phyloP scores from a whole-genome alignment of 1,140 invertebrate genomes.

The Argopecten irradians region DNA sequence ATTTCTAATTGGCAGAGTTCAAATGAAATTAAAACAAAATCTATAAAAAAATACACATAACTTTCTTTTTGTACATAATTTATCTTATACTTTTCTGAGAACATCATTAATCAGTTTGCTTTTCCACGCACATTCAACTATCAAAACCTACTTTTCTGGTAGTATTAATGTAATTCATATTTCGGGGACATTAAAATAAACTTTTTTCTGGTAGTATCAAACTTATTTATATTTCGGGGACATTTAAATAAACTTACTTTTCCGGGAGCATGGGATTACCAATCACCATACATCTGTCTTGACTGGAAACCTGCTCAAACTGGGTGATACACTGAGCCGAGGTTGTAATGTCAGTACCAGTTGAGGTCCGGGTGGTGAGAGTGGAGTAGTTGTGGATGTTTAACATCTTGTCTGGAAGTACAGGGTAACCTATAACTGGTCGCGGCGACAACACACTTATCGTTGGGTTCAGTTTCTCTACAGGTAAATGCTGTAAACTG shows the following conservation, averaged over 20 bases:
- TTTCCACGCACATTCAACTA: too few species aligned
- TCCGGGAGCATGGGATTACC: slow-evolving; percentile 64
- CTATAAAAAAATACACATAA: too few species aligned
- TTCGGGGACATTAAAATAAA: not conserved
- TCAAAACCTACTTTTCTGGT: not conserved
- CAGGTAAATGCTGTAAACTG: not conserved
- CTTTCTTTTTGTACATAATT: too few species aligned
- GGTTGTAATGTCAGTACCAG: slow-evolving; percentile 70
- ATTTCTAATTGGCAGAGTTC: too few species aligned
- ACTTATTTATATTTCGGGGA: not conserved
- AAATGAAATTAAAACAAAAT: too few species aligned
- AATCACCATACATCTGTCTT: slow-evolving; percentile 66
- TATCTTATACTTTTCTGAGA: too few species aligned
- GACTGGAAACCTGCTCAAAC: slow-evolving; percentile 69
- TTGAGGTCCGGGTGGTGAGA: slow-evolving; percentile 67
- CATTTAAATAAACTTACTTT: slow-evolving; percentile 50
- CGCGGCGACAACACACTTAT: not conserved
- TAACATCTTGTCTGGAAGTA: slow-evolving; percentile 61
- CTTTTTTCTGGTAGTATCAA: not conserved
- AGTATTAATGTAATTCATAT: not conserved
- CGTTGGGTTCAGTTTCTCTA: not conserved
- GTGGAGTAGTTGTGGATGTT: slow-evolving; percentile 62
- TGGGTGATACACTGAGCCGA: slow-evolving; percentile 61
- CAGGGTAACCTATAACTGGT: slow-evolving; percentile 44
- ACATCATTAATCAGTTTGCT: too few species aligned